Base-by-base conservation (phyloP, 2,888 invertebrate species). In the Ornithoptera alexandrae region DNA sequence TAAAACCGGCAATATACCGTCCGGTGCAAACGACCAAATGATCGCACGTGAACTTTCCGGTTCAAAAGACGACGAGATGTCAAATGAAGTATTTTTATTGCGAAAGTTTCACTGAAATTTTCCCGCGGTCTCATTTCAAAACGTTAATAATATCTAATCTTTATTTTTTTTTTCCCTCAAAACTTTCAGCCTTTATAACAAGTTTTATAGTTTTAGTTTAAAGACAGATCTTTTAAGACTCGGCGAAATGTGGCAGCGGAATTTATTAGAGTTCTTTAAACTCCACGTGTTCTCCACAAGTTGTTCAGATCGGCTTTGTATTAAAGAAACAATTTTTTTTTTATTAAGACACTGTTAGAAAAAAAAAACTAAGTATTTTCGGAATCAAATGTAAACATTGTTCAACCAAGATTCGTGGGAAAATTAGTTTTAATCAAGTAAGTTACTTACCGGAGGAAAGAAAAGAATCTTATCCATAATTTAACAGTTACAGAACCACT, bases 1-100 rank as follows among this genome's bases (percentile, higher is more conserved):
- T 87, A 87, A 86, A 85, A 82, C 75, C 76, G 79, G 77, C 86
- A 83, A 81, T 83, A 85, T 84, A 83, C 80, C 79, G 80, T 76
- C 75, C 74, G 75, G 70, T 71, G 76, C 76, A 81, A 85, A 87
- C 79, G 79, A 79, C 74, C 77, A 75, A 83, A 83, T 83, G 79
- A 82, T 80, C 83, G 81, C 80, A 76, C 82, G 81, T 82, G 77
- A 77, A 78, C 76, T 67, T 67, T 67, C 64, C 67, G 67, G 63
- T 70, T 70, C 67, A 70, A 66, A 30, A 66, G 62, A 62, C 39
- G 62, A 66, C 39, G n/a, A 30, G 58, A 58, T 53, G 66, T 70
- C 70, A 70, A 65, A 70, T 59, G 60, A 60, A 70, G 62, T 20
- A 30, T 58, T 63, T 66, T 70, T 63, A 67, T 70, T 65, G 62